phyloP scores from a whole-genome alignment of 2,113 vertebrate genomes.

The Eurystomus gularis region DNA sequence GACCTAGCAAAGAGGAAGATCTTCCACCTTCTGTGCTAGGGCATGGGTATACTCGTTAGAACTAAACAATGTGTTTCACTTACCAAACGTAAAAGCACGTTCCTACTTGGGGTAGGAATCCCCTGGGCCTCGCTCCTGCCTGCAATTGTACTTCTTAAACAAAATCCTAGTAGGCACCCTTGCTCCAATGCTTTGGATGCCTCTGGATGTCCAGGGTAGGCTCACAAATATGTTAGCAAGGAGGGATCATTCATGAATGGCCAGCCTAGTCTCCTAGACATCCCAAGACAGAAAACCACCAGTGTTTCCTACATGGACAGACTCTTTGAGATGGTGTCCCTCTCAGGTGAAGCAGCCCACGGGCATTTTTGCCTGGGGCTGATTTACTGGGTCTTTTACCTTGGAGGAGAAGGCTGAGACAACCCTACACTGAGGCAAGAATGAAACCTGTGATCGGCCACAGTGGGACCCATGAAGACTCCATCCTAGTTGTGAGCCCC shows the following conservation, averaged over 20 bases:
- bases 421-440: neutral
- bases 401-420: neutral
- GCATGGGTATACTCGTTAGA: neutral
- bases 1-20: neutral
- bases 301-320: neutral
- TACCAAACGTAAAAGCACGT: neutral
- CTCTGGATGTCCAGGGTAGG: no score
- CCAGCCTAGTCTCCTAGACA: neutral
- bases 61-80: neutral
- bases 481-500: fast-evolving
- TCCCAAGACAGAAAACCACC: neutral
- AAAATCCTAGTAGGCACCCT: neutral
- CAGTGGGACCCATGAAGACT: no score
- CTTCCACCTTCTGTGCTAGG: neutral
- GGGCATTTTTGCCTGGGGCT: fast-evolving
- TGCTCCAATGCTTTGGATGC: no score
- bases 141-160: neutral
- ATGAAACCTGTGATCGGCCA: neutral
- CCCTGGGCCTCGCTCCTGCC: neutral
- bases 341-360: neutral
- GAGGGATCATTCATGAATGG: neutral
- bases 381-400: neutral
- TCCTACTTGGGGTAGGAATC: neutral
- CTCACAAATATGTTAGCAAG: neutral
- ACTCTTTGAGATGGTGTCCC: neutral